phyloP scores from a whole-genome alignment of 2,113 vertebrate genomes.

The Nicator chloris region DNA sequence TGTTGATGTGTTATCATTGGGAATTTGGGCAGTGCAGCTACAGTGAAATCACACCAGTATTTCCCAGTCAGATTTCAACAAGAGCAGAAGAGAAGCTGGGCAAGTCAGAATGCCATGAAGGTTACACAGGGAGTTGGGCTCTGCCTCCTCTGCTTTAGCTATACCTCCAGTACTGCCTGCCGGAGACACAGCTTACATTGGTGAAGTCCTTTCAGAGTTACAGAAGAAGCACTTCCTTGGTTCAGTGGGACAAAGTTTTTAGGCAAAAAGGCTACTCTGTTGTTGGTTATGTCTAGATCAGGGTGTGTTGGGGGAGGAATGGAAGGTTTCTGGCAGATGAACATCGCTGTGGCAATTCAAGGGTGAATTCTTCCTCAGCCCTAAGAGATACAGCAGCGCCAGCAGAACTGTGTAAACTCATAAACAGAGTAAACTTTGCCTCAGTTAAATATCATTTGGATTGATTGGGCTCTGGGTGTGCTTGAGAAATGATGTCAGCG shows the following conservation, averaged over 20 bases:
- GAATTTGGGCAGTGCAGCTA: background rate
- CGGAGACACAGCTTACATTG: background rate
- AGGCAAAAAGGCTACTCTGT: background rate
- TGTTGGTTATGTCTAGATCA: fast-evolving
- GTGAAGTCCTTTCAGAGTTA: background rate
- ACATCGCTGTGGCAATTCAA: background rate
- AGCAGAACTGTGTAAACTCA: background rate
- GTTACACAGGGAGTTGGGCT: background rate
- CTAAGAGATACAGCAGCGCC: background rate
- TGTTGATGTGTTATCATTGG: background rate
- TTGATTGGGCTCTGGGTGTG: background rate
- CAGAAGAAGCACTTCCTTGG: background rate
- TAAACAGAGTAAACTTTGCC: background rate
- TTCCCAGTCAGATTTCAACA: background rate
- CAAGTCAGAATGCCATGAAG: background rate
- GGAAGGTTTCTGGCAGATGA: background rate
- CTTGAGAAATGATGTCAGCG: background rate
- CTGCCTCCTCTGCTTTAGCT: background rate
- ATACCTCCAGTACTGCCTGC: background rate
- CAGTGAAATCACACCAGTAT: background rate
- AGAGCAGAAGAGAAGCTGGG: background rate
- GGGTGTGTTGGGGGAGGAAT: background rate
- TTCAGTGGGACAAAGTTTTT: background rate
- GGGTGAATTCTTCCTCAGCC: background rate
- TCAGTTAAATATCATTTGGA: background rate